Evolutionary conservation across 2,113 vertebrate species (phyloP).

Genomic region (Stigmatopora argus): DNA sequence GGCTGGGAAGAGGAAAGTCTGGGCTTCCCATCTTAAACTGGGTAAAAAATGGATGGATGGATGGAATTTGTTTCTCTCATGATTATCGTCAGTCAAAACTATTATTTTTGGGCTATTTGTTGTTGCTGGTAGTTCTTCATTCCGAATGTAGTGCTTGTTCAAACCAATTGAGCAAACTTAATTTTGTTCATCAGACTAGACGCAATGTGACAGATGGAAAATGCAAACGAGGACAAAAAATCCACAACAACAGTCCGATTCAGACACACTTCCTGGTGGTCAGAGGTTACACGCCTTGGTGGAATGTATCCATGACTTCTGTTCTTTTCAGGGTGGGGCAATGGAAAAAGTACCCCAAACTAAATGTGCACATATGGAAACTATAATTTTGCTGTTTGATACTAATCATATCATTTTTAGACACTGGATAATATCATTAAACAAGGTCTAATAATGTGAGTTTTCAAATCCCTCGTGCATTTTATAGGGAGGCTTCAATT

Average conservation of each 20-base stretch:
- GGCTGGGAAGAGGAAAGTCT: too few relatives aligned
- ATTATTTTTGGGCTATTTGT: too few relatives aligned
- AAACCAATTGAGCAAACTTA: not conserved
- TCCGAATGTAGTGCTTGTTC: not conserved
- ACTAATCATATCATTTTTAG: not conserved
- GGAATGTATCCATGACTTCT: conserved; percentile 3
- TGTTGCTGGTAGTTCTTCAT: too few relatives aligned
- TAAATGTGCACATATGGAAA: conserved; percentile 6
- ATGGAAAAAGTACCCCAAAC: conserved; percentile 9
- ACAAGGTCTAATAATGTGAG: not conserved
- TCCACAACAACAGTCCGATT: not conserved
- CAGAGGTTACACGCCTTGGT: conserved; percentile 30
- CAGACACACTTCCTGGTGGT: conserved; percentile 21
- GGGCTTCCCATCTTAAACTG: too few relatives aligned
- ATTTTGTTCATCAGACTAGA: not conserved
- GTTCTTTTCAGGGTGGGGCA: conserved; percentile 13
- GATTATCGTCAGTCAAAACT: too few relatives aligned
- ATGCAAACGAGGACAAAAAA: not conserved
- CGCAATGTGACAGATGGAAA: conserved; percentile 8
- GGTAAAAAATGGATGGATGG: too few relatives aligned
- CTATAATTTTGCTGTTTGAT: not conserved
- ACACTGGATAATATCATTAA: not conserved
- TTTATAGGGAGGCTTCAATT: not conserved
- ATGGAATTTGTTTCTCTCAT: too few relatives aligned
- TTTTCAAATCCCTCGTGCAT: not conserved